A percentile compares a stretch with the other conserved stretches of the same genome.
phyloP scores from a whole-genome alignment of 2,888 invertebrate species.

The Ichneumoninae sp. region DNA sequence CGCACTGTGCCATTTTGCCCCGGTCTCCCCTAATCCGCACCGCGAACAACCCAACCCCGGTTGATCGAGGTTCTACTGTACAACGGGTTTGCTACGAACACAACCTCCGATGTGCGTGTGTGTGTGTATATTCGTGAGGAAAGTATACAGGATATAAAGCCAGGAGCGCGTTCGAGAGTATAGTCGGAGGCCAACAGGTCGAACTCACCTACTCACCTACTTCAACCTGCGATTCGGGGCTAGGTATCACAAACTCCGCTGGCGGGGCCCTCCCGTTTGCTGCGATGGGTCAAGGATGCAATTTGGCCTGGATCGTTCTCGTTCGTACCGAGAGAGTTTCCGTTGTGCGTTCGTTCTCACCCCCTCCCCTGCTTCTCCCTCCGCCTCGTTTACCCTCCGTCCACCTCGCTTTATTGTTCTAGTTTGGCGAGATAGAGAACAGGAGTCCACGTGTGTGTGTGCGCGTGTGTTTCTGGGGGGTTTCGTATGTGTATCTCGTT shows the following conservation, averaged over 20 bases:
- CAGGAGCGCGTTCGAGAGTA: constrained; percentile 46
- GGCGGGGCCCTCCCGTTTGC: constrained; percentile 27
- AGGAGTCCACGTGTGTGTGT: neutral
- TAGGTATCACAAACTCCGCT: constrained; percentile 51
- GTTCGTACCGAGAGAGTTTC: constrained; percentile 46
- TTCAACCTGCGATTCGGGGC: constrained; percentile 63
- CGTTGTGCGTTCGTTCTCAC: constrained; percentile 51
- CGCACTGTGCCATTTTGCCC: too few species aligned
- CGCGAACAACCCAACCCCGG: neutral
- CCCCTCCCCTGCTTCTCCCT: constrained; percentile 7
- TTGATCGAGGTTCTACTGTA: constrained; percentile 17
- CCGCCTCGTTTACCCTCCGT: constrained; percentile 1
- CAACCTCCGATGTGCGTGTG: neutral
- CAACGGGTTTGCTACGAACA: constrained; percentile 18
- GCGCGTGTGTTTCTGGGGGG: neutral
- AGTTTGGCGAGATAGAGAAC: constrained; percentile 15
- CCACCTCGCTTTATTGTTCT: constrained; percentile 24
- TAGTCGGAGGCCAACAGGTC: constrained; percentile 70
- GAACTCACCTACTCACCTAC: constrained; percentile 70
- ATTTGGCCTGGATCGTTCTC: constrained; percentile 73
- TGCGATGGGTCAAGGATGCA: constrained; percentile 77
- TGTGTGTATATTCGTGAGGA: neutral
- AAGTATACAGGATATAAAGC: constrained; percentile 4
- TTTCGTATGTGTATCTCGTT: neutral
- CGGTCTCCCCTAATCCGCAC: neutral